These are phyloP conservation scores for Corythoichthys haematopterus DNA, from an alignment of 2,113 vertebrate genomes.

Conservation along the genomic window DNA sequence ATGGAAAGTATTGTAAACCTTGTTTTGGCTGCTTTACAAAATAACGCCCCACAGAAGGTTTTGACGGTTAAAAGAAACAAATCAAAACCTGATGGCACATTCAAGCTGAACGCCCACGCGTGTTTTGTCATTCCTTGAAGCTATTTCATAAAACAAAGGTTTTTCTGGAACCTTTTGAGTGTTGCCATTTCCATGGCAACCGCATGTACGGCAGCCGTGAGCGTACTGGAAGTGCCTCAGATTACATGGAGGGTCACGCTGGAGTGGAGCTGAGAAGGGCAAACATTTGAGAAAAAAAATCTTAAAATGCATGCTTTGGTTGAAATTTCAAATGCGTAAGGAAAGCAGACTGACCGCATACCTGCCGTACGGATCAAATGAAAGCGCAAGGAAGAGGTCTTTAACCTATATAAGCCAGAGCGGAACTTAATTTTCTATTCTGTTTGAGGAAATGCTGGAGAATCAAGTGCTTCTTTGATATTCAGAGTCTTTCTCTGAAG, in stretches of 20 bases:
- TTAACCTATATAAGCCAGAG: slow-evolving; percentile 9
- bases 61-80: slow-evolving; percentile 12
- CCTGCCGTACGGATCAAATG: slow-evolving; percentile 16
- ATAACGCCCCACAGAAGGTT: slow-evolving; percentile 13
- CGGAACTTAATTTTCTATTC: slow-evolving; percentile 34
- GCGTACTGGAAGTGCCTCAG: slow-evolving; percentile 36
- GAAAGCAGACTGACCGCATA: slow-evolving; percentile 15
- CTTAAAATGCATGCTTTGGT: slow-evolving; percentile 4
- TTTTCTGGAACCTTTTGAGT: slow-evolving; percentile 46
- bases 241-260: slow-evolving; percentile 32
- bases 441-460: slow-evolving; percentile 41
- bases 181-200: slow-evolving; percentile 67
- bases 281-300: slow-evolving; percentile 16
- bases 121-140: slow-evolving; percentile 41
- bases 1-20: slow-evolving; percentile 18
- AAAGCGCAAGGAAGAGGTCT: slow-evolving; percentile 29
- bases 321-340: slow-evolving; percentile 4
- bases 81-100: slow-evolving; percentile 40
- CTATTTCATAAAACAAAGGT: slow-evolving; percentile 61
- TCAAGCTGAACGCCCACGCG: slow-evolving; percentile 39
- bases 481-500: slow-evolving; percentile 24
- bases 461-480: slow-evolving; percentile 38
- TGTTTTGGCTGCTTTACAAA: slow-evolving; percentile 38
- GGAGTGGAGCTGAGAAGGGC: slow-evolving; percentile 9
- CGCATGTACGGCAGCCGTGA: slow-evolving; percentile 34